Evolutionary conservation across 2,797 vertebrate species (phyloP), one percentile per base, ranked within the genome.

Genomic region (Melanotaenia parkinsoni): DNA sequence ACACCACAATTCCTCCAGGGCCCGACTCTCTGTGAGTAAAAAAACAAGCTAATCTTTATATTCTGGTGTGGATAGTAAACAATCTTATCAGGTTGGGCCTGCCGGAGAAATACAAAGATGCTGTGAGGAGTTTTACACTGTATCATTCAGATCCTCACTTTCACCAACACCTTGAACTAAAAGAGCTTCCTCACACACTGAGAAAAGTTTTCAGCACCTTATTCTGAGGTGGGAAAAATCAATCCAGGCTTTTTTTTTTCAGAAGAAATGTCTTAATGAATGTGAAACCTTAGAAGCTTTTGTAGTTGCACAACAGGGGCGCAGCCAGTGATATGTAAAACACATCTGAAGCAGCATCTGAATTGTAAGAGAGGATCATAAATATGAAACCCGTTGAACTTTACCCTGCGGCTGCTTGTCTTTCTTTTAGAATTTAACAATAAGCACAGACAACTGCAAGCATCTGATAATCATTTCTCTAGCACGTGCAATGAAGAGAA

Each of bases 31-130:
- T 53, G 63, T 58, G 76, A 77, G 62, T 45, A 85, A n/a, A 47
- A 80, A 85, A 70, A 58, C 45, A 22, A 77, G 74, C 77, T 89
- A 83, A 86, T 86, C 82, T 85, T 80, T 76, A 50, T 82, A 68
- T 88, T 87, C 67, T 76, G 58, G 33, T 50, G 26, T 57, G 56
- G 64, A 79, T 77, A 60, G 79, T 85, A 87, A 89, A 90, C 81
- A 86, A 71, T 81, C 79, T 93, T 92, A 93, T 93, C 92, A 66
- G 59, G 60, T 68, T 24, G 4, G 70, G 58, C 72, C 73, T 75
- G 67, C 76, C 58, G 66, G 63, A 83, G 67, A 83, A 86, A 83
- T 30, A 80, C 79, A 84, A 83, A 87, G 80, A 83, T 72, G 80
- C 63, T 80, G 75, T 60, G 66, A 77, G 54, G 77, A 86, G 87